A percentile compares a stretch with the other conserved stretches of the same genome.
These are phyloP conservation scores for Sarcophaga variegata DNA, from an alignment of 2,888 invertebrate genomes.

Conservation along the genomic window DNA sequence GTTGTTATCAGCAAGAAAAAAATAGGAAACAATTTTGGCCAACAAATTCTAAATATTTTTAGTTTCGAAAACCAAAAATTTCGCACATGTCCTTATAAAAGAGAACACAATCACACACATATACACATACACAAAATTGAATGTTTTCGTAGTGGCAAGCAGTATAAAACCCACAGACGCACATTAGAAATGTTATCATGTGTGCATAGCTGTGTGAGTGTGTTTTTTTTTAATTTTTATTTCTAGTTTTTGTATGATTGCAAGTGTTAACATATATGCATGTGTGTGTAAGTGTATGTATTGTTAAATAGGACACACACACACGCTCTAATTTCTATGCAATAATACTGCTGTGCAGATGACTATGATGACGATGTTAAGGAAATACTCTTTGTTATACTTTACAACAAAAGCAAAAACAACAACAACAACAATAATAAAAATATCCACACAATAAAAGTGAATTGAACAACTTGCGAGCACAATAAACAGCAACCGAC, in stretches of 20 bases:
- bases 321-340: slow-evolving; percentile 12
- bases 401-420: slow-evolving; percentile 22
- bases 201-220: background rate
- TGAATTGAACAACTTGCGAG: slow-evolving; percentile 54
- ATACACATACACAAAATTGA: background rate
- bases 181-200: background rate
- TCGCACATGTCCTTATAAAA: background rate
- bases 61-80: slow-evolving; percentile 10
- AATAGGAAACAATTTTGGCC: no score
- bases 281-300: background rate
- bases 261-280: background rate
- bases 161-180: background rate
- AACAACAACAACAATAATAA: background rate
- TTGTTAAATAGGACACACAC: slow-evolving; percentile 20
- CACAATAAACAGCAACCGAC: background rate
- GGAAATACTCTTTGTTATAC: slow-evolving; percentile 23
- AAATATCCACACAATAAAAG: slow-evolving; percentile 42
- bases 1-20: no score
- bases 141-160: background rate
- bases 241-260: background rate
- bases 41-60: background rate
- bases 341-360: slow-evolving; percentile 33
- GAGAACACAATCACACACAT: background rate
- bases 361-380: slow-evolving; percentile 24
- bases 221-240: background rate